These are phyloP conservation scores for Elachura formosa DNA, from an alignment of 2,113 vertebrate genomes.

Conservation along the genomic window DNA sequence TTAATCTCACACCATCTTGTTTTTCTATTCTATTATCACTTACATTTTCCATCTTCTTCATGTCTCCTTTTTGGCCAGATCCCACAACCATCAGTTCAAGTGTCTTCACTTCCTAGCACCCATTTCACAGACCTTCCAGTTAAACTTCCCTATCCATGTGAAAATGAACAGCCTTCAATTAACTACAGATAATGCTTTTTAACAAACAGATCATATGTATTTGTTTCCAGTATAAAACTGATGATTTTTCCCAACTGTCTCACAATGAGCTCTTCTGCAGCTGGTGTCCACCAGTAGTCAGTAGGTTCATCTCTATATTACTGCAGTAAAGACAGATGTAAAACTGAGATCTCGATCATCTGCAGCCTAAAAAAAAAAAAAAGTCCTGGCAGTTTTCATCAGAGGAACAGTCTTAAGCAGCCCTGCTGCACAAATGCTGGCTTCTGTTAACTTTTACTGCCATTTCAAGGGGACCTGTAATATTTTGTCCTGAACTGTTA, in stretches of 20 bases:
- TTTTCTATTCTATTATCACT: neutral
- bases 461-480: slow-evolving; percentile 56
- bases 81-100: neutral
- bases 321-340: slow-evolving; percentile 23
- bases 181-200: neutral
- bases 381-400: slow-evolving; percentile 5
- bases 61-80: neutral
- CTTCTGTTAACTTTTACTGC: slow-evolving; percentile 56
- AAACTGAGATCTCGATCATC: neutral
- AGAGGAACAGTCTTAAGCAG: slow-evolving; percentile 23
- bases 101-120: neutral
- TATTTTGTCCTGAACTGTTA: slow-evolving; percentile 47
- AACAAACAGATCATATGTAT: neutral
- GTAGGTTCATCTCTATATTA: slow-evolving; percentile 3
- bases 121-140: neutral
- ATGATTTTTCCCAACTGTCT: neutral
- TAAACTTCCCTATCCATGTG: neutral
- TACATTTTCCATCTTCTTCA: slow-evolving; percentile 19
- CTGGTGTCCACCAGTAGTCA: neutral
- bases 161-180: neutral
- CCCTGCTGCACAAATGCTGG: slow-evolving; percentile 15
- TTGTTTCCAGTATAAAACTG: neutral
- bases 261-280: neutral
- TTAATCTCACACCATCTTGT: neutral
- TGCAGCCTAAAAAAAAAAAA: neutral